Evolutionary conservation across 2,113 vertebrate genomes (phyloP), one percentile per base, ranked within the genome.

Genomic region (Copsychus sechellarum): DNA sequence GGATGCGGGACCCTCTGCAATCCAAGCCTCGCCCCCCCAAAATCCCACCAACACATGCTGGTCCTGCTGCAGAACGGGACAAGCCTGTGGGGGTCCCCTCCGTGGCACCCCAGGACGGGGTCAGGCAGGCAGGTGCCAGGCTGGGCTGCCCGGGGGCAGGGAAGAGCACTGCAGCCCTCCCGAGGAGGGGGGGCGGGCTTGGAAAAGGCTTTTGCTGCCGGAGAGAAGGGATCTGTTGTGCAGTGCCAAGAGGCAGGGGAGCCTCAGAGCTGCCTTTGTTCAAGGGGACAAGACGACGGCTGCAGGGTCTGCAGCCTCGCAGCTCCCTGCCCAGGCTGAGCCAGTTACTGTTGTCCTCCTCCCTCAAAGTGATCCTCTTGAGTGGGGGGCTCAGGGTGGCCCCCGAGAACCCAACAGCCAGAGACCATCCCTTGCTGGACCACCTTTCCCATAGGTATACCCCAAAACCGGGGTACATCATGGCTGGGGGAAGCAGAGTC

Each of bases 261-360:
- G 65, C 61, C 93, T 96, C 92, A 96, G 95, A 94, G 96, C 84
- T 0, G 70, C 70, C 93, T 96, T 96, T 96, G 96, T 96, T 95
- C 33, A 5, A 62, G 69, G 28, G 47, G 14, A 95, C 67, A 62
- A 54, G 86, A 38, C 16, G 8, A 51, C 5, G 73, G 85, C 73
- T 54, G 64, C 10, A 73, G 65, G 60, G 45, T 22, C 26, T 22
- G 31, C 17, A 86, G 80, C 58, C 71, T 21, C 2, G 5, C 61
- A 79, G 20, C 65, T 48, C 88, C 84, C 77, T 69, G 73, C 31
- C n/a, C 17, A 2, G 70, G 25, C 78, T 64, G 53, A 76, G 20
- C 8, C 58, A 58, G 12, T 26, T 15, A 1, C 40, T 5, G 31
- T 1, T 8, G 33, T 64, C 28, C 38, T 48, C 36, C 58, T 82